Percentiles rank a stretch among this genome's conserved stretches.
Evolutionary conservation across 1,140 invertebrate genomes (phyloP).

Genomic region (Drosophila melanica): DNA sequence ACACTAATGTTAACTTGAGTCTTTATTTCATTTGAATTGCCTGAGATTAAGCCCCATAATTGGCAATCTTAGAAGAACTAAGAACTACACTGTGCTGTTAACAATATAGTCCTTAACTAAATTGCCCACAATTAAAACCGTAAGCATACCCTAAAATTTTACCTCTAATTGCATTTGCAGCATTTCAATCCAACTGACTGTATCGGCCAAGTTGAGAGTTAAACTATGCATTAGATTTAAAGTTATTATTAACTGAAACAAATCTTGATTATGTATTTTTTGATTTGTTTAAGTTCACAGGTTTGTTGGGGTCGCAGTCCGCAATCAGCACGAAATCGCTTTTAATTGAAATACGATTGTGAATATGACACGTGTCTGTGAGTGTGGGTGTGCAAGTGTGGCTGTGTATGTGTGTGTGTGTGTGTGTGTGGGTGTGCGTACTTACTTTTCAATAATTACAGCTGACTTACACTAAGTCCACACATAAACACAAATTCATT

Average conservation of each 20-base stretch:
- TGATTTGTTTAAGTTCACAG: neutral
- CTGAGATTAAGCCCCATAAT: too few relatives aligned
- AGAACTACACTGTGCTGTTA: too few relatives aligned
- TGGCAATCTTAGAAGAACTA: too few relatives aligned
- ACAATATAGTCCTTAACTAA: too few relatives aligned
- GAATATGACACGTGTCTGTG: neutral
- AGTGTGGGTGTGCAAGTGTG: slow-evolving; percentile 5
- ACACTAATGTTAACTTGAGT: too few relatives aligned
- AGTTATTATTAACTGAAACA: neutral
- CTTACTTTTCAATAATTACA: slow-evolving; percentile 41
- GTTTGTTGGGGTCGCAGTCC: neutral
- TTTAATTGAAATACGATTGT: slow-evolving; percentile 16
- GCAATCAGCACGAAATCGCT: neutral
- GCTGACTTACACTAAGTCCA: slow-evolving; percentile 10
- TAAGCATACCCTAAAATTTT: too few relatives aligned
- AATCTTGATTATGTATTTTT: neutral
- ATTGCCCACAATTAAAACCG: too few relatives aligned
- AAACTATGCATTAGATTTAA: neutral
- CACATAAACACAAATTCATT: slow-evolving; percentile 7
- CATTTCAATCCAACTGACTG: too few relatives aligned
- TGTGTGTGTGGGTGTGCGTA: neutral
- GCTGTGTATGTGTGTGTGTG: neutral
- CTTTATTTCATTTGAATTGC: too few relatives aligned
- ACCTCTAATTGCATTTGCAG: too few relatives aligned
- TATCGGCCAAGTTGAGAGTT: neutral